Base-by-base conservation (phyloP, 1,140 invertebrate species). In the Diorhabda elongata region DNA sequence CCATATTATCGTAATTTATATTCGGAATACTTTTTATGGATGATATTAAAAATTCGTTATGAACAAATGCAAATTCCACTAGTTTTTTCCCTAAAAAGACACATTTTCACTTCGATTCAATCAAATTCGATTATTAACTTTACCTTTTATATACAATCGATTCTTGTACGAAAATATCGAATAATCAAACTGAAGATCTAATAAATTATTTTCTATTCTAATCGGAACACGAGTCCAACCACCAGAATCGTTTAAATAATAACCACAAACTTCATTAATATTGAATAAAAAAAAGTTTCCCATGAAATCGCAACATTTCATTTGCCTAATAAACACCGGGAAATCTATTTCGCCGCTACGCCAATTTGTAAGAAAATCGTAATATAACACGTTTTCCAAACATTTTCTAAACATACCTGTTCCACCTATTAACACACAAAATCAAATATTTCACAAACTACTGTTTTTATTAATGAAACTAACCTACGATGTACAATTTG, bases 131-230 rank as follows among this genome's bases (percentile, higher is more conserved):
- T 43, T 44, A 47, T 59, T 11, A 59, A 8, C 57, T 47, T 68
- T 70, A 74, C 76, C 74, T 74, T 78, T 77, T n/a, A 78, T 57
- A 65, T 74, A 79, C n/a, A 79, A 58, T 11, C 68, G 66, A 66
- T 71, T 61, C 8, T 66, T 67, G 61, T 74, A 71, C 4, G 73
- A 63, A 70, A 77, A 74, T 8, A 78, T 41, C 4, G 69, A 9
- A 69, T 71, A 77, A 8, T 70, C 62, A n/a, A 68, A 59, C 4
- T 70, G 58, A n/a, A 68, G 47, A 45, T 11, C 9, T 9, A 67
- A 3, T 60, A 70, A 4, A 5, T 61, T 41, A 7, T 73, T 59
- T 60, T 73, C 70, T 52, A 77, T 61, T 0, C n/a, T 43, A 3
- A 77, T 52, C 42, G 64, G 61, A 11, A 64, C 60, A 58, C 60